phyloP scores from a whole-genome alignment of 2,888 invertebrate species.

The Doris montereyensis region DNA sequence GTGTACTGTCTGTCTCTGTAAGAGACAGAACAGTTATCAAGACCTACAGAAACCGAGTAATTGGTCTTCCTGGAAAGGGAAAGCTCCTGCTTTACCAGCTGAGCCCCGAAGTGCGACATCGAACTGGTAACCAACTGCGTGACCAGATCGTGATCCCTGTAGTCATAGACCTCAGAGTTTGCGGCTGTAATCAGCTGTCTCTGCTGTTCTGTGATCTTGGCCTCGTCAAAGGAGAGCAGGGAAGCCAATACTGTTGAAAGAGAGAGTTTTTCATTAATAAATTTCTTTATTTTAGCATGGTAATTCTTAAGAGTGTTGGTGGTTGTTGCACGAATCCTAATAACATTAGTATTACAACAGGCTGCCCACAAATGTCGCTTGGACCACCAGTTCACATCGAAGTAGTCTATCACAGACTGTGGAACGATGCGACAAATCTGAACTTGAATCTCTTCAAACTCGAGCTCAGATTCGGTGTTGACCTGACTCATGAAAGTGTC shows the following conservation, averaged over 20 bases:
- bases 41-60: not conserved
- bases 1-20: conserved; percentile 2
- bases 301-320: not conserved
- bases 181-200: not conserved
- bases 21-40: not conserved
- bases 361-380: not conserved
- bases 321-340: not conserved
- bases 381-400: conserved; percentile 13
- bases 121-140: not conserved
- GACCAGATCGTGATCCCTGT: not conserved
- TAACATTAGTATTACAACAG: not conserved
- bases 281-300: not conserved
- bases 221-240: not conserved
- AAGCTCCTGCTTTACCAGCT: not conserved
- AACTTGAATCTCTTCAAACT: not conserved
- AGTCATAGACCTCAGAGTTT: not conserved
- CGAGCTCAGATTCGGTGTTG: not conserved
- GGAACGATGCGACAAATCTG: not conserved
- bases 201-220: not conserved
- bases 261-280: not conserved
- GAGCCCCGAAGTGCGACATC: not conserved
- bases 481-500: conserved; percentile 11
- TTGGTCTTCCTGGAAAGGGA: not conserved
- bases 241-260: not conserved
- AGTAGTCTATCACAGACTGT: conserved; percentile 17